Evolutionary conservation across 2,888 invertebrate genomes (phyloP), one percentile per base, ranked within the genome.

Genomic region (Xanthia togata): DNA sequence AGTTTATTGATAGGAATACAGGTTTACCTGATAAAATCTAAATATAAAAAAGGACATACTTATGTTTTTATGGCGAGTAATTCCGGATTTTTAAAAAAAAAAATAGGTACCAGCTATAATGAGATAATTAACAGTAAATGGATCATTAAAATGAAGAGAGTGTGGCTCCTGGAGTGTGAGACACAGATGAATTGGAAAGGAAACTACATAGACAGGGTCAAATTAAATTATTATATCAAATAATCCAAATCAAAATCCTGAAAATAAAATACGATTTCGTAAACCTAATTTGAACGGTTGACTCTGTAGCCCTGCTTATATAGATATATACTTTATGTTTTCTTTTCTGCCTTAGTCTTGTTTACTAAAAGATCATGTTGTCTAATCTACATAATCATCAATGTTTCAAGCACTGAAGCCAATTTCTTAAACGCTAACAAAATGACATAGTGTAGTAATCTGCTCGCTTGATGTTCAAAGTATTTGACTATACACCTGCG

Each of bases 401-500:
- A 44, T 67, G 8, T 31, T 44, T 26, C 14, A 73, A 62, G 17
- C n/a, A 35, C 35, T 47, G 23, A 64, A 70, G 17, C 23, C 23
- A 55, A 73, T 73, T 70, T 62, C 4, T 44, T 41, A 35, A 77
- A 78, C 14, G 68, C 35, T 64, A 68, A 35, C 20, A 82, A 82
- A 67, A 67, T 44, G 2, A 57, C 57, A 69, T 41, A 31, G 17
- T 64, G 65, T 41, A 31, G 17, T 64, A 70, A 47, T 81, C 44
- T 47, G 26, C 31, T 60, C 23, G 11, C 12, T 76, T 73, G 55
- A 70, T 60, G 59, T 60, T 74, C 35, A 23, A 70, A 83, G 11
- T 82, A 82, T 83, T 79, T 78, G 62, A 50, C 83, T 47, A 64
- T 59, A 75, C 74, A 82, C 70, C 79, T 79, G 79, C 83, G 41